phyloP scores from a whole-genome alignment of 2,113 vertebrate genomes.

The Pteropus alecto region DNA sequence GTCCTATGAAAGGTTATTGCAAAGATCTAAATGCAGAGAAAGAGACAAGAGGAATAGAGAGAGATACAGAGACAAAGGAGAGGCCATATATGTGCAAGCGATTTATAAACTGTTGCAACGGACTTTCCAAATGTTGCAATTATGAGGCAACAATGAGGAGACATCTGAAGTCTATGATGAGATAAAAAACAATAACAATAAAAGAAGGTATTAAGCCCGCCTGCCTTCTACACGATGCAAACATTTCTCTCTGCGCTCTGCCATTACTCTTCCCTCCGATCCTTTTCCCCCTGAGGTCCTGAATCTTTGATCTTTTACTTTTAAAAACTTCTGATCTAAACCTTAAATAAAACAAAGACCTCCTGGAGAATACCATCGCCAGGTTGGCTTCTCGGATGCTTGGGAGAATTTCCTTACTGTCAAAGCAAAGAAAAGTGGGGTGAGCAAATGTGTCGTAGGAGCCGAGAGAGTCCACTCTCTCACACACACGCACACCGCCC shows the following conservation, averaged over 20 bases:
- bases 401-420: neutral
- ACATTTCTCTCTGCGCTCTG: neutral
- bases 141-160: neutral
- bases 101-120: slow-evolving; percentile 30
- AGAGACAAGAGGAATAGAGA: neutral
- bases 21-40: neutral
- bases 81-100: neutral
- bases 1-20: neutral
- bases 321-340: slow-evolving; percentile 27
- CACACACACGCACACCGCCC: accelerated
- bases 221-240: neutral
- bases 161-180: neutral
- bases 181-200: neutral
- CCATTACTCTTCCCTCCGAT: neutral
- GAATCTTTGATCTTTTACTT: slow-evolving; percentile 57
- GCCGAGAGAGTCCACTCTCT: neutral
- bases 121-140: neutral
- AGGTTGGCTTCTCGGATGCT: neutral
- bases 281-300: neutral
- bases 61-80: neutral
- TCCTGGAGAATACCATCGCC: neutral
- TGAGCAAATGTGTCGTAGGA: neutral
- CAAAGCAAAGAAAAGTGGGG: neutral
- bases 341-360: neutral
- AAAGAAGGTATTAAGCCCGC: neutral